phyloP scores from a whole-genome alignment of 1,140 invertebrate species.

The Brachystomella parvula region DNA sequence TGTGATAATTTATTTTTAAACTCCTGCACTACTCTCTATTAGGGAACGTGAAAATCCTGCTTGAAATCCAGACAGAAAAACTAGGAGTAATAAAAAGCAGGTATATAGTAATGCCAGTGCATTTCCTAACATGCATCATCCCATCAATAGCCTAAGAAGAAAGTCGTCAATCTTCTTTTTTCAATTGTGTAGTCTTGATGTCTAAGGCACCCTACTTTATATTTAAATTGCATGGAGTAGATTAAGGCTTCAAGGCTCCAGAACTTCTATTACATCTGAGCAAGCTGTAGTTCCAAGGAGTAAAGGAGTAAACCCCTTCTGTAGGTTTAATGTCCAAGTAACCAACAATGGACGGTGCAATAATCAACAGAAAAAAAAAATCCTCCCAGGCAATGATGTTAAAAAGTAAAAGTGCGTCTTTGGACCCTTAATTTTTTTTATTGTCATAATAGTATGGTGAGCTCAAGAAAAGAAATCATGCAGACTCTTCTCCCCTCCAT shows the following conservation, averaged over 20 bases:
- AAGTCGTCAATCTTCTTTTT: too few species aligned
- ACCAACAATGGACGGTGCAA: slow-evolving; percentile 2
- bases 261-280: neutral
- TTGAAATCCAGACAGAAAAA: neutral
- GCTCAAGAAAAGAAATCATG: neutral
- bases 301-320: neutral
- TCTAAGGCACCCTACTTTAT: neutral
- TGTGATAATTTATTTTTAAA: neutral
- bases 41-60: neutral
- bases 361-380: slow-evolving; percentile 12
- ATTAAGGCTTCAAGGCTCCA: neutral
- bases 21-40: neutral
- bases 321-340: neutral
- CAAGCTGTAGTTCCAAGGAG: neutral
- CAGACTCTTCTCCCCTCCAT: neutral
- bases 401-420: neutral
- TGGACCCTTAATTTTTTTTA: neutral
- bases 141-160: neutral
- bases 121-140: neutral
- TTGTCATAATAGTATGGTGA: neutral
- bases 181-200: neutral
- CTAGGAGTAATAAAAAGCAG: neutral
- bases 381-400: neutral
- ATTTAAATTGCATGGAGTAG: neutral
- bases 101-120: neutral